phyloP scores from a whole-genome alignment of 1,140 invertebrate species.

The Ceratosolen fusciceps region DNA sequence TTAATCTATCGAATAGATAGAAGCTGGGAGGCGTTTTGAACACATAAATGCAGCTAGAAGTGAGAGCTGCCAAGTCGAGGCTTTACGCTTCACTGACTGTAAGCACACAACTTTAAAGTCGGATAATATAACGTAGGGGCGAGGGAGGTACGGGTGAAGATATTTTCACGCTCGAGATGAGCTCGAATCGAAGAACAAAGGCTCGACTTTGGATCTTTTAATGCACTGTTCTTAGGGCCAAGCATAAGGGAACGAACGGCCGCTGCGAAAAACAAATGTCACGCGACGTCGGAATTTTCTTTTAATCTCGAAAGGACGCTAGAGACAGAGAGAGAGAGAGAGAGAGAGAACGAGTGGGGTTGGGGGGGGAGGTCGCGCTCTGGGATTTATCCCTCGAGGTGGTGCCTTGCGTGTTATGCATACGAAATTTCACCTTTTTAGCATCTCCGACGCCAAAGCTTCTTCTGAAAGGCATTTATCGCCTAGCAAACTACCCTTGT shows the following conservation, averaged over 20 bases:
- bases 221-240: not conserved
- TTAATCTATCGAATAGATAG: too few relatives aligned
- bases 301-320: slow-evolving; percentile 12
- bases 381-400: not conserved
- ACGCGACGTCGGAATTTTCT: not conserved
- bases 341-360: too few relatives aligned
- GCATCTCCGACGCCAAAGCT: not conserved
- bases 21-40: too few relatives aligned
- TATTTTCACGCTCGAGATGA: too few relatives aligned
- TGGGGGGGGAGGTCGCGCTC: not conserved
- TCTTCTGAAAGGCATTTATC: slow-evolving; percentile 19
- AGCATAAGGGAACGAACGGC: not conserved
- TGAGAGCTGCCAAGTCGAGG: too few relatives aligned
- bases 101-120: too few relatives aligned
- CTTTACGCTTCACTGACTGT: too few relatives aligned
- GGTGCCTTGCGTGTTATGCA: slow-evolving; percentile 6
- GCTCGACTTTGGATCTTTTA: not conserved
- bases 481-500: not conserved
- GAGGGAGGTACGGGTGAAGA: too few relatives aligned
- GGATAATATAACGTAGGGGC: too few relatives aligned
- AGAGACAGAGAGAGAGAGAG: too few relatives aligned
- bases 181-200: not conserved
- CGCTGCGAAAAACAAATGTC: slow-evolving; percentile 18
- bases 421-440: slow-evolving; percentile 23
- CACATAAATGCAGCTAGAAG: too few relatives aligned